Conservation (phyloP, 2,113 vertebrate genomes). For the Puffinus mauretanicus region DNA sequence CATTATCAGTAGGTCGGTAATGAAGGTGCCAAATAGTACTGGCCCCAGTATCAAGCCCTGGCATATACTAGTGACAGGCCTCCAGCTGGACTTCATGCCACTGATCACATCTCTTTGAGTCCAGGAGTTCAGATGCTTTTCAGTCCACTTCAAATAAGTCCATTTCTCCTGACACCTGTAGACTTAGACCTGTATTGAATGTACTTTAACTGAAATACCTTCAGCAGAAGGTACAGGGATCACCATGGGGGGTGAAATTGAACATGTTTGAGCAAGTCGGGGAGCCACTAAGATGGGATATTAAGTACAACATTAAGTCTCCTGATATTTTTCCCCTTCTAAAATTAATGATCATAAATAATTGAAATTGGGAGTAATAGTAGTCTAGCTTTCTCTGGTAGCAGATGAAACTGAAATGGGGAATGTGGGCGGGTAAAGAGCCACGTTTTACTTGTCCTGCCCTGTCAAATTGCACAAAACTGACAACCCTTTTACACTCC, state of each 20-base stretch:
- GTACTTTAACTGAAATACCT: not conserved
- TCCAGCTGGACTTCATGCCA: not conserved
- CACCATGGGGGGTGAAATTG: not conserved
- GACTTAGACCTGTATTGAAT: not conserved
- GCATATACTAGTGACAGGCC: not conserved
- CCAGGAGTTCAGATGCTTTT: not conserved
- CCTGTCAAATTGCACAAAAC: not conserved
- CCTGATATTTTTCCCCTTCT: not conserved
- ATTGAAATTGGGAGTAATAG: not conserved
- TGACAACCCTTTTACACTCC: not conserved
- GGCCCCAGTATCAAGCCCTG: not conserved
- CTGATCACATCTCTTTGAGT: not conserved
- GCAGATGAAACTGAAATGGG: not conserved
- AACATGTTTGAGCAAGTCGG: not conserved
- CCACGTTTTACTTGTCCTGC: not conserved
- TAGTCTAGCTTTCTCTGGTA: not conserved
- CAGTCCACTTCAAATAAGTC: not conserved
- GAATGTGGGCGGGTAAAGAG: not conserved
- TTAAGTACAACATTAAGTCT: not conserved
- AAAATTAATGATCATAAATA: not conserved
- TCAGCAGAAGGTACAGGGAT: not conserved
- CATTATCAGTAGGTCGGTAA: not conserved
- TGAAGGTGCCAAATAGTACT: not conserved
- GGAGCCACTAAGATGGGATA: not conserved
- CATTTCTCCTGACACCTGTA: not conserved